A percentile compares a stretch with the other conserved stretches of the same genome.
phyloP scores from a whole-genome alignment of 2,113 vertebrate species.

The Galemys pyrenaicus region DNA sequence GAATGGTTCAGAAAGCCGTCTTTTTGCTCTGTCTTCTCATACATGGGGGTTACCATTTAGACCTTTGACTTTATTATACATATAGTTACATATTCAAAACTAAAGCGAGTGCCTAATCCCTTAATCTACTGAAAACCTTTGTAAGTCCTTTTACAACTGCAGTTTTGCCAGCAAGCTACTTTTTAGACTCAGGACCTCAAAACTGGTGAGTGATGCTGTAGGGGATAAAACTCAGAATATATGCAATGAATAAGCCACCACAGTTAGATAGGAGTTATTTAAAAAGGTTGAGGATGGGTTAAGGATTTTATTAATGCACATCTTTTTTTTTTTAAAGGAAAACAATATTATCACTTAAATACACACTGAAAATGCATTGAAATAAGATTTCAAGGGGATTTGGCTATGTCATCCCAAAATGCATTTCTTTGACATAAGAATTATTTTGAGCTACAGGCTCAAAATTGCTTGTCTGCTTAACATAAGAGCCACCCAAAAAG shows the following conservation, averaged over 20 bases:
- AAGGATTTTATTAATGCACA: conserved; percentile 4
- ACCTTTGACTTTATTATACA: not conserved
- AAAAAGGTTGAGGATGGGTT: not conserved
- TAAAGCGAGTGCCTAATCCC: not conserved
- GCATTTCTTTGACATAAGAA: not conserved
- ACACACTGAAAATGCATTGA: not conserved
- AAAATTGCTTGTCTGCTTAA: not conserved
- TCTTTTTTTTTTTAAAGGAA: not conserved
- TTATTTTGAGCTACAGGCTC: not conserved
- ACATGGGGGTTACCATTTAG: not conserved
- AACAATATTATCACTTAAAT: not conserved
- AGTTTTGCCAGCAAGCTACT: not conserved
- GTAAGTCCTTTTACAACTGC: not conserved
- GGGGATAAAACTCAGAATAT: conserved; percentile 5
- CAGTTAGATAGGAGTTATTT: conserved; percentile 18
- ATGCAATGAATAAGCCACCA: not conserved
- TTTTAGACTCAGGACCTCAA: conserved; percentile 24
- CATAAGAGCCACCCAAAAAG: not conserved
- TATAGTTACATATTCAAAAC: conserved; percentile 37
- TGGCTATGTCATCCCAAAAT: not conserved
- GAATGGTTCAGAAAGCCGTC: not conserved
- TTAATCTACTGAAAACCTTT: not conserved
- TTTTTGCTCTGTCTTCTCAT: not conserved
- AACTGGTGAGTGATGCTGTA: not conserved
- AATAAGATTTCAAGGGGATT: not conserved